Evolutionary conservation across 2,113 vertebrate species (phyloP).

Genomic region (Lamprologus tigripictilis): DNA sequence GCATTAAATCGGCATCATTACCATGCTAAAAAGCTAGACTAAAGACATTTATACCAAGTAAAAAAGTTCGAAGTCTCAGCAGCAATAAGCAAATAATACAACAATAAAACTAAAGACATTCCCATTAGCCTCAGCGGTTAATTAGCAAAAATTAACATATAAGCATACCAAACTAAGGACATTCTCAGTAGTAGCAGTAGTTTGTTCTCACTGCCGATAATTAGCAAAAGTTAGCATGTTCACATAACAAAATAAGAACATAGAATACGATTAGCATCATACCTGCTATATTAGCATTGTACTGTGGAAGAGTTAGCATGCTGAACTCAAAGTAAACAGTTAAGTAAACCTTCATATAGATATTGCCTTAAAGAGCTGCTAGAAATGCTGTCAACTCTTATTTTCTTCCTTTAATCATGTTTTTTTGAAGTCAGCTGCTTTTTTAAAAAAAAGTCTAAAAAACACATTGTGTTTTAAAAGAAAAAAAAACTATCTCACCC

Average conservation of each 20-base stretch:
- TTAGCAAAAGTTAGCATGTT: background rate
- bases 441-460: background rate
- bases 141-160: background rate
- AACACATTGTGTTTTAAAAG: background rate
- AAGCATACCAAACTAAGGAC: background rate
- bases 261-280: background rate
- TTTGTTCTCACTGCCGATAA: background rate
- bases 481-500: background rate
- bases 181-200: background rate
- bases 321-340: background rate
- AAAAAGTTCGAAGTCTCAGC: background rate
- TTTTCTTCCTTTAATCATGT: background rate
- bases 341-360: background rate
- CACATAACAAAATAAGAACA: background rate
- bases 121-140: background rate
- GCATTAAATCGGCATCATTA: fast-evolving
- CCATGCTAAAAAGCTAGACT: background rate
- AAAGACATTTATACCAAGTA: background rate
- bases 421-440: background rate
- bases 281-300: background rate
- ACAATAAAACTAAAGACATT: background rate
- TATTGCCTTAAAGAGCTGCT: background rate
- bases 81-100: background rate
- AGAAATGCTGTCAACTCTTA: background rate
- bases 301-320: background rate